Evolutionary conservation across 1,140 invertebrate species (phyloP), one percentile per base, ranked within the genome.

Genomic region (Apis laboriosa): DNA sequence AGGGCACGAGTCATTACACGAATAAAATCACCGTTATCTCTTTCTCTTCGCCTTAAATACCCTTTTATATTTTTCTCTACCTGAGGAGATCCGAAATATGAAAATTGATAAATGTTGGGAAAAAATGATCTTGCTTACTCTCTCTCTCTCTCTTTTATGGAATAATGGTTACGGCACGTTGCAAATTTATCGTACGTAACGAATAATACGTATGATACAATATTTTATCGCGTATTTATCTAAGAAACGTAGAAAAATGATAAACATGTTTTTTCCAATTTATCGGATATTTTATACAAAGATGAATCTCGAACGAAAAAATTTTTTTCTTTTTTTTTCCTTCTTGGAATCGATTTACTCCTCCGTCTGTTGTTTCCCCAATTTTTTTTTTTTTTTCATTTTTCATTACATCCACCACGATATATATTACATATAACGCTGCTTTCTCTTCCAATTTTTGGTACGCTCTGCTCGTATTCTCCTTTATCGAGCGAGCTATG

Each of bases 51-150:
- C 55, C 34, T 43, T 43, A 43, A 43, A 43, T 7, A 43, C 5
- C 34, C 34, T 43, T 7, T 43, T 7, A 7, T 55, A 71, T 71
- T 28, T 71, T 71, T 71, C 55, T 51, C 24, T 19, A 55, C 49
- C 70, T 24, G 19, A n/a, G n/a, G 24, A 7, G 70, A 71, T 71
- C 70, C 55, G 49, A 55, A 71, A 55, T 53, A 53, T n/a, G 68
- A 71, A 71, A 53, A 49, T 71, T 17, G 24, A 71, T 71, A 71
- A 71, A 71, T 55, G n/a, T 71, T 71, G 15, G 51, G 24, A 24
- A 9, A 53, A 9, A 51, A 71, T 28, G 55, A 15, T 43, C 34
- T 43, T 34, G 1, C 1, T 3, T 7, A 7, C 5, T 43, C 34
- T 7, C 5, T 43, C 34, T 34, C 5, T 43, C 34, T 7, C 5